Conservation (phyloP, 2,113 vertebrate genomes). For the Heliornis fulica region DNA sequence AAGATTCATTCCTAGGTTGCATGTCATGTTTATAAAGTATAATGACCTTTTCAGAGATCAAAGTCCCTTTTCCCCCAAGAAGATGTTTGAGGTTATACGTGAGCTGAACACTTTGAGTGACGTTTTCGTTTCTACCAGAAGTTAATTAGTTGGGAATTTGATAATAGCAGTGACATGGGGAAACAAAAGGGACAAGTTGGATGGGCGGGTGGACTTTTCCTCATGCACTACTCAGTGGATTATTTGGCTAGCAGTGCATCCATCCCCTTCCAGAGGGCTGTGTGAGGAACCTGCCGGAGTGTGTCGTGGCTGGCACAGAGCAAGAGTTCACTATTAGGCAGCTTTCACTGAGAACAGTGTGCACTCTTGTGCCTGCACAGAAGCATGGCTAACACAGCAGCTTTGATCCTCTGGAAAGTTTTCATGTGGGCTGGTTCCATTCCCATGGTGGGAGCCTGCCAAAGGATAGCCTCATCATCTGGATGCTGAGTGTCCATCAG, state of each 20-base stretch:
- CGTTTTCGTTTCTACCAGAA: not conserved
- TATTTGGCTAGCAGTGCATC: not conserved
- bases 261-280: not conserved
- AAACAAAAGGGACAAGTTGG: not conserved
- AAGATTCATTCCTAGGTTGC: conserved; percentile 35
- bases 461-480: not conserved
- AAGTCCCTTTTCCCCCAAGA: not conserved
- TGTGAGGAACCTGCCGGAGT: not conserved
- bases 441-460: not conserved
- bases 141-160: not conserved
- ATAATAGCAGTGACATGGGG: not conserved
- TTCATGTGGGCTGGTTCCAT: not conserved
- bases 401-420: not conserved
- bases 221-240: not conserved
- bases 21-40: conserved; percentile 35
- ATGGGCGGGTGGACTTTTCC: not conserved
- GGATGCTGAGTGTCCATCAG: not conserved
- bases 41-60: conserved; percentile 42
- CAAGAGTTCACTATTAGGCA: not conserved
- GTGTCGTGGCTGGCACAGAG: not conserved
- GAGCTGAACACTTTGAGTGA: not conserved
- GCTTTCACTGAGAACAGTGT: not conserved
- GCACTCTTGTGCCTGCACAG: not conserved
- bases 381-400: not conserved
- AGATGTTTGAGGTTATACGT: not conserved